These are phyloP conservation scores for Prunella strophiata DNA, from an alignment of 2,797 vertebrate species.

Conservation along the genomic window DNA sequence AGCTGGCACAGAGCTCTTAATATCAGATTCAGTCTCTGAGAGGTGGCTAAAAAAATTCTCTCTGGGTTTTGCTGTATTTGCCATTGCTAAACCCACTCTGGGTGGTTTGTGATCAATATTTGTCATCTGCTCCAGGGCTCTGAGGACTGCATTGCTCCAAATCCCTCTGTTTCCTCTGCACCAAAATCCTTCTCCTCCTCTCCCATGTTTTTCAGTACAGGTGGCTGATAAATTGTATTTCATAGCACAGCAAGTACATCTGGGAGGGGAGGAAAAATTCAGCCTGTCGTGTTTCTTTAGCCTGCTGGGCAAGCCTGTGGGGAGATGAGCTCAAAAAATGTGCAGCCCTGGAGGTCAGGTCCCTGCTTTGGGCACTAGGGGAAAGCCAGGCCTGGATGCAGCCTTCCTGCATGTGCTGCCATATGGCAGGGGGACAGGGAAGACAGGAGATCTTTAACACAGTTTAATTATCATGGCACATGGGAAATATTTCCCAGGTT, in stretches of 20 bases:
- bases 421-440: neutral
- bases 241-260: neutral
- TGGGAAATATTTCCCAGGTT: neutral
- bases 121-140: neutral
- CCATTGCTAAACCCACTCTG: rapidly evolving
- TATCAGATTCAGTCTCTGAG: neutral
- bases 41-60: neutral
- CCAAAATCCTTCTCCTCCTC: neutral
- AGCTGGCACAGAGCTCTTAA: neutral
- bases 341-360: neutral
- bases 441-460: neutral
- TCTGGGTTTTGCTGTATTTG: neutral
- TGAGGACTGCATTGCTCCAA: neutral
- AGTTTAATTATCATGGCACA: neutral
- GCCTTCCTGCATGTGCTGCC: neutral
- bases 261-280: neutral
- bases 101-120: neutral
- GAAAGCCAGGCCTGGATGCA: neutral
- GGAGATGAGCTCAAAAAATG: neutral
- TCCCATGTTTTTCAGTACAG: neutral
- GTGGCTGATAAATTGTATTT: slow-evolving; percentile 5
- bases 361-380: neutral
- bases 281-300: neutral
- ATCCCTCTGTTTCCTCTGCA: neutral
- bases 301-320: neutral